Conservation (phyloP, 30 jellyfish, hydroid and myxozoan species). For the Rhopilema esculentum region DNA sequence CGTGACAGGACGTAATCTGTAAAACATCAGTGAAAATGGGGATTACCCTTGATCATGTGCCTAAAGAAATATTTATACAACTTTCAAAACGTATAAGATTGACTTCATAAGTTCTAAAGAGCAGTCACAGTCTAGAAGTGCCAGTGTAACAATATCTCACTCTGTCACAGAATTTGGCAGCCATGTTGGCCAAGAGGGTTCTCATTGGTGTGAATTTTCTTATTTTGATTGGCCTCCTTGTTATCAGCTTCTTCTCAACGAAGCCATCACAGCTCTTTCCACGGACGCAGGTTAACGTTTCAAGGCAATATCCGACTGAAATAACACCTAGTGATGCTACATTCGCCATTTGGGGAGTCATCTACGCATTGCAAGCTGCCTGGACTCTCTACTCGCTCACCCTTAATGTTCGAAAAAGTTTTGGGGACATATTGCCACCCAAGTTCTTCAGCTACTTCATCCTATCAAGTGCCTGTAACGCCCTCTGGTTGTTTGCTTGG, state of each 20-base stretch:
- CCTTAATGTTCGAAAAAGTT: constrained; percentile 28
- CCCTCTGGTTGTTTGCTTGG: constrained; percentile 66
- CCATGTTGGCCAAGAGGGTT: constrained; percentile 27
- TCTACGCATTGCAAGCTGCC: constrained; percentile 15
- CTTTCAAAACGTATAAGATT: background rate
- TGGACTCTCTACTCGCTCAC: constrained; percentile 40
- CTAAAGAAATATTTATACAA: background rate
- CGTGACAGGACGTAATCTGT: background rate
- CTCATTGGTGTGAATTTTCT: constrained; percentile 37
- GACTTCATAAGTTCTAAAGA: background rate
- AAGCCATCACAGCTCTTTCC: constrained; percentile 39
- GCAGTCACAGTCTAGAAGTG: background rate
- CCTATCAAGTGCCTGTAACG: constrained; percentile 43
- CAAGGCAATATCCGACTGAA: constrained; percentile 38
- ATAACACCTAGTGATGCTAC: constrained; percentile 58
- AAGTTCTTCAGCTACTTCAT: constrained; percentile 47
- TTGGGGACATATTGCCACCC: constrained; percentile 50
- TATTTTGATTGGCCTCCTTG: constrained; percentile 16
- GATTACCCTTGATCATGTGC: background rate
- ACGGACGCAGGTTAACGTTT: constrained; percentile 39
- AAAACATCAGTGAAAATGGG: too few relatives aligned
- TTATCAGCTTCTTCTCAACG: constrained; percentile 31
- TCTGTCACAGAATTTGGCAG: background rate
- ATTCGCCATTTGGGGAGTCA: constrained; percentile 58
- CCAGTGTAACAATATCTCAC: too few relatives aligned